Base-by-base conservation (phyloP, 2,888 invertebrate genomes). In the Phaonia tiefii region DNA sequence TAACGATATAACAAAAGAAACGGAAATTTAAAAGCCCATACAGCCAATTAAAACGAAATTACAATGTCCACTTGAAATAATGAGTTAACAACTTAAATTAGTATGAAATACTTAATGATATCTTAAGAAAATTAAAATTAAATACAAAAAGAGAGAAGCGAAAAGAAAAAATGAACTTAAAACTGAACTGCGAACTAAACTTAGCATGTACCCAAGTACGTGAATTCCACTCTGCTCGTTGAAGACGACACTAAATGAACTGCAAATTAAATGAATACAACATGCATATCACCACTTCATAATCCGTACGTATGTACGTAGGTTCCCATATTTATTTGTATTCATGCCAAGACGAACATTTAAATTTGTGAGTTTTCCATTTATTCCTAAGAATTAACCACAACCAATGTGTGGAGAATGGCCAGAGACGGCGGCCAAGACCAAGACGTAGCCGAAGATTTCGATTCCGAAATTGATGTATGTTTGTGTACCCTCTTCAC, bases 101-200 rank as follows among this genome's bases (percentile, higher is more conserved):
- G 63, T 63, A 63, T 63, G 42, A 63, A 63, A 63, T 63, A 63
- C 63, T 39, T 63, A 63, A 63, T 63, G 63, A 63, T 63, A 63
- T 63, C 63, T 63, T 63, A 63, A 63, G 37, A 37, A 31, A 15
- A 15, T 31, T 15, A 20, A 39, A 60, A 60, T n/a, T 11, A 22
- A 54, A 54, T 46, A 15, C 31, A 31, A 31, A 3, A 31, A 31
- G 4, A 31, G 4, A 31, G 8, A 31, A 31, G 8, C 31, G 8
- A 31, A 3, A 31, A 31, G 31, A 3, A 31, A 5, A 46, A 15
- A 4, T n/a, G 17, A 17, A 15, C 44, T 17, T 20, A 54, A 22
- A 17, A 15, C 44, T 17, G 54, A 54, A 22, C 54, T 54, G 44
- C 4, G 44, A 31, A n/a, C 44, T 46, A 4, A 44, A 46, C 46